Evolutionary conservation across 1,140 invertebrate genomes (phyloP), one percentile per base, ranked within the genome.

Genomic region (Bombus waltoni): DNA sequence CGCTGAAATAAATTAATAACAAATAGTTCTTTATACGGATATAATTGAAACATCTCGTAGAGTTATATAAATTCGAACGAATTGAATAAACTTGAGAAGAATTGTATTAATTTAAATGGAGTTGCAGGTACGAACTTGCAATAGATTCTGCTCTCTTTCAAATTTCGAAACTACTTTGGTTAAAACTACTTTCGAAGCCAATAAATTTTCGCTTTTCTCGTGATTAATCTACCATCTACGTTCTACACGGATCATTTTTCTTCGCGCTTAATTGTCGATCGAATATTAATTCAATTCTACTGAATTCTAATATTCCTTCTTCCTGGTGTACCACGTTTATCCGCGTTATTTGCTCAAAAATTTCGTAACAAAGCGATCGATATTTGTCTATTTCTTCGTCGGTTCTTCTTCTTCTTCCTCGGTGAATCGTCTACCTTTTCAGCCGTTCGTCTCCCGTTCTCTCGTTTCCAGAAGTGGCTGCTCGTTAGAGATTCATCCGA

Each of bases 401-500:
- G 81, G 66, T 77, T 57, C 38, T 71, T 75, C 68, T 62, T 80
- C 53, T 38, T 25, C 11, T 18, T 32, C 66, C 42, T 22, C 28
- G 25, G 28, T 15, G 32, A 81, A 66, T 32, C 59, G 71, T 68
- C 84, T 72, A 22, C 42, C 44, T 75, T 74, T 57, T 59, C 59
- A 73, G 53, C 40, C n/a, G 35, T 35, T 44, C 57, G 44, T 47
- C 57, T 80, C 57, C 11, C 79, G 71, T 70, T 57, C 71, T 18
- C 70, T 68, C 78, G 78, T 75, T 70, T 75, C 79, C 59, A 85
- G 70, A 74, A 85, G 71, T 81, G 79, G 79, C 84, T 86, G 78
- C 84, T 86, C 77, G 84, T 86, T 86, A 81, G 59, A 75, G 71
- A 86, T 86, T 86, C 84, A 86, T 86, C 84, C 79, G 59, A 86